Percentiles rank a stretch among this genome's conserved stretches.
Conservation (phyloP, 2,888 invertebrate genomes). For the Sialis lutaria region DNA sequence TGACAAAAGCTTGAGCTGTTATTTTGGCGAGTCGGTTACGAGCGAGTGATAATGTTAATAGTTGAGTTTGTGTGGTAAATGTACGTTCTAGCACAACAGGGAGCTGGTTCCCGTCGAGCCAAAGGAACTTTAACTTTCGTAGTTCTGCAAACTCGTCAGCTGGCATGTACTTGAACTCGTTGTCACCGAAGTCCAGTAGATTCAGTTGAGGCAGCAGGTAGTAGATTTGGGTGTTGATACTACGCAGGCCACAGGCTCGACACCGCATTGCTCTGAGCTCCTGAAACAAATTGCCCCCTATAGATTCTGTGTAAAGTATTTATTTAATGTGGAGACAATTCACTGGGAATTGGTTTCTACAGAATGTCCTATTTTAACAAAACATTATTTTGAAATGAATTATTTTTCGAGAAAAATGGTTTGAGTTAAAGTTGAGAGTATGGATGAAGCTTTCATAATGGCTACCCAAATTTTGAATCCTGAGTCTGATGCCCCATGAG, state of each 20-base stretch:
- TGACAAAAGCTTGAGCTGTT: slow-evolving; percentile 54
- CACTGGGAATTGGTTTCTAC: neutral
- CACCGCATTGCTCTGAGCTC: slow-evolving; percentile 53
- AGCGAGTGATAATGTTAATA: slow-evolving; percentile 40
- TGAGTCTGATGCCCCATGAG: no score
- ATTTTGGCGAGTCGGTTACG: slow-evolving; percentile 59
- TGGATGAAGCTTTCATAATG: no score
- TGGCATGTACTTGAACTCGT: slow-evolving; percentile 56
- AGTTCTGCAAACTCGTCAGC: slow-evolving; percentile 55
- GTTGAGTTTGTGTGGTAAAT: slow-evolving; percentile 37
- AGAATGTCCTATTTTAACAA: no score
- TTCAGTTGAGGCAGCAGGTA: slow-evolving; percentile 53
- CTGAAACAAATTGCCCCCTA: slow-evolving; percentile 27
- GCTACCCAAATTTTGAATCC: no score
- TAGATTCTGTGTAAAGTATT: slow-evolving; percentile 2
- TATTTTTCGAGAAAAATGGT: no score
- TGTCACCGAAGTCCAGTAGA: slow-evolving; percentile 60
- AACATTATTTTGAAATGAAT: no score
- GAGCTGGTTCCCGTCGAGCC: slow-evolving; percentile 59
- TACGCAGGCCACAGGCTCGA: slow-evolving; percentile 49
- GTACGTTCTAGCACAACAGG: slow-evolving; percentile 57
- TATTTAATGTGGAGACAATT: no score
- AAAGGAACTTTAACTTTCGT: slow-evolving; percentile 41
- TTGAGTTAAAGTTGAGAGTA: no score
- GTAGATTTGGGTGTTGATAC: slow-evolving; percentile 64